A percentile compares a stretch with the other conserved stretches of the same genome.
Conservation (phyloP, 2,888 invertebrate genomes). For the Tiliacea aurago region DNA sequence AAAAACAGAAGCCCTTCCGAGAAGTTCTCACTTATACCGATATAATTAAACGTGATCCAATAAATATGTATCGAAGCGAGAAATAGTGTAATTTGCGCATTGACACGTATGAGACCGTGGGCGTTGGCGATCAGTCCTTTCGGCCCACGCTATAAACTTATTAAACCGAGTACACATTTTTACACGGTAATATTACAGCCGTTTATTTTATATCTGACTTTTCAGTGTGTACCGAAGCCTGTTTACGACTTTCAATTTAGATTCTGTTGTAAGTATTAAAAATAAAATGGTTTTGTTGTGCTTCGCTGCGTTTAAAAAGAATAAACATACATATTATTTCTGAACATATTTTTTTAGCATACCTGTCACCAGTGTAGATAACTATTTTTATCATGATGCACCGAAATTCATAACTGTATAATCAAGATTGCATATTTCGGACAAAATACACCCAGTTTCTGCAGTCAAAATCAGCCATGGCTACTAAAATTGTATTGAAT, state of each 20-base stretch:
- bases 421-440: conserved; percentile 3
- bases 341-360: background rate
- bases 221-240: background rate
- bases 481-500: background rate
- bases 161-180: background rate
- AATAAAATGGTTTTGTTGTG: background rate
- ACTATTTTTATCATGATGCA: background rate
- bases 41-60: conserved; percentile 22
- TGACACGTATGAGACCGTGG: conserved; percentile 21
- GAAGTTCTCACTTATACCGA: background rate
- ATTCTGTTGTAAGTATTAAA: background rate
- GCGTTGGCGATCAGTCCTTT: conserved; percentile 2
- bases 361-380: background rate
- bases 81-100: conserved; percentile 27
- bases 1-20: background rate
- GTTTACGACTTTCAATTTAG: background rate
- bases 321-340: background rate
- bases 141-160: conserved; percentile 17
- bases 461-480: conserved; percentile 7
- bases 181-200: background rate
- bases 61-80: conserved; percentile 13
- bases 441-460: background rate
- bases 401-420: background rate
- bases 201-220: background rate
- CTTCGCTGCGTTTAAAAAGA: background rate